Evolutionary conservation across 2,888 invertebrate genomes (phyloP).

Genomic region (Scaptomyza polygonia): DNA sequence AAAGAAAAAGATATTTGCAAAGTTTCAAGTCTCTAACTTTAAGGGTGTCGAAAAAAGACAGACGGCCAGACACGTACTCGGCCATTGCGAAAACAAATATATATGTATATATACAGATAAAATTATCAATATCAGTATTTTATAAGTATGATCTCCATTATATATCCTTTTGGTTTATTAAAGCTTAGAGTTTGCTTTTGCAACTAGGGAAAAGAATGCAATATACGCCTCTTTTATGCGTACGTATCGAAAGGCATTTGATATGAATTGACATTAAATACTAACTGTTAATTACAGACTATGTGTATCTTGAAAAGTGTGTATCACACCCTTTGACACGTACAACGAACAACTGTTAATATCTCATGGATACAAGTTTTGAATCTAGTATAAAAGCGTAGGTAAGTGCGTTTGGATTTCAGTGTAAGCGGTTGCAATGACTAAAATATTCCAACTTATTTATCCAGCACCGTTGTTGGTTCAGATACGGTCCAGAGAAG

Average conservation of each 20-base stretch:
- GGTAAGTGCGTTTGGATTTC: not conserved
- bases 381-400: not conserved
- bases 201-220: too few relatives aligned
- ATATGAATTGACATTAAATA: not conserved
- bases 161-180: too few relatives aligned
- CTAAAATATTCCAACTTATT: slow-evolving; percentile 30
- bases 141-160: too few relatives aligned
- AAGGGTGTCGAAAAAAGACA: too few relatives aligned
- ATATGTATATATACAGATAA: too few relatives aligned
- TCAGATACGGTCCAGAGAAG: slow-evolving; percentile 35
- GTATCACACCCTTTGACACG: not conserved
- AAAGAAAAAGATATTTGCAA: too few relatives aligned
- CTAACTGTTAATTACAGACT: not conserved
- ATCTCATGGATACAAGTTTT: not conserved
- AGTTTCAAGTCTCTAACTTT: too few relatives aligned
- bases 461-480: slow-evolving; percentile 23
- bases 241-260: not conserved
- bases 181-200: too few relatives aligned
- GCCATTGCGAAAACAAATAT: too few relatives aligned
- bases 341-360: not conserved
- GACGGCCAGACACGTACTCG: too few relatives aligned
- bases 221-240: too few relatives aligned
- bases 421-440: slow-evolving; percentile 1
- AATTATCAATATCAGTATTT: too few relatives aligned
- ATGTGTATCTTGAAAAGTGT: not conserved